Evolutionary conservation across 2,113 vertebrate genomes (phyloP), one percentile per base, ranked within the genome.

Genomic region (Engystomops pustulosus): DNA sequence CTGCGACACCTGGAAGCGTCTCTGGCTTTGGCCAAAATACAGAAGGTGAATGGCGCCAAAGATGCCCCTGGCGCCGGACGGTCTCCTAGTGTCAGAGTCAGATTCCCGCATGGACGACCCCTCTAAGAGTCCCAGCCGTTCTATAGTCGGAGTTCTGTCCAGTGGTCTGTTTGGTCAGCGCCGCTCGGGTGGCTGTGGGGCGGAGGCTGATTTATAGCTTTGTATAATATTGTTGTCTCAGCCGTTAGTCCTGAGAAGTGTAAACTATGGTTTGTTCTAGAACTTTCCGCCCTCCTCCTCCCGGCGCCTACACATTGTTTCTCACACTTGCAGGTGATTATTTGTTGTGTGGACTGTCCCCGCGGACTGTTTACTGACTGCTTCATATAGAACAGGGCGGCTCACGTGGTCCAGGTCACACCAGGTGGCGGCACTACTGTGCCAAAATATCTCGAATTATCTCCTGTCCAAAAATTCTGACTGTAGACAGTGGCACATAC

Each of bases 211-310:
- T 79, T 60, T 62, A 62, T 30, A 18, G 6, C 11, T 60, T 79
- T 79, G 23, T 79, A 30, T 6, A 78, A 41, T 12, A 4, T 2
- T 44, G 53, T 79, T 62, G 60, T 79, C 55, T 17, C 23, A 79
- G 36, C 7, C n/a, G 11, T 41, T 79, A 44, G 62, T 62, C 76
- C 76, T 79, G 76, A 62, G 55, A 79, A 62, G 55, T 58, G 55
- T 6, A 79, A 79, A 79, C 76, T 41, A 58, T 79, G 76, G 25
- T 5, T 44, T 36, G 30, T 55, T 27, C 49, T n/a, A 34, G 74
- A 2, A 77, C 45, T 17, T 62, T 62, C 55, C 6, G n/a, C n/a
- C 27, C 8, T 62, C 47, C 18, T 1, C 23, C 12, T 15, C 32
- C 20, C 20, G 49, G 49, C 49, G 30, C 74, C 74, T 14, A 14